Evolutionary conservation across 64 coral and sea anemone genomes (phyloP), one percentile per base, ranked within the genome.

Genomic region (Platygyra sinensis): DNA sequence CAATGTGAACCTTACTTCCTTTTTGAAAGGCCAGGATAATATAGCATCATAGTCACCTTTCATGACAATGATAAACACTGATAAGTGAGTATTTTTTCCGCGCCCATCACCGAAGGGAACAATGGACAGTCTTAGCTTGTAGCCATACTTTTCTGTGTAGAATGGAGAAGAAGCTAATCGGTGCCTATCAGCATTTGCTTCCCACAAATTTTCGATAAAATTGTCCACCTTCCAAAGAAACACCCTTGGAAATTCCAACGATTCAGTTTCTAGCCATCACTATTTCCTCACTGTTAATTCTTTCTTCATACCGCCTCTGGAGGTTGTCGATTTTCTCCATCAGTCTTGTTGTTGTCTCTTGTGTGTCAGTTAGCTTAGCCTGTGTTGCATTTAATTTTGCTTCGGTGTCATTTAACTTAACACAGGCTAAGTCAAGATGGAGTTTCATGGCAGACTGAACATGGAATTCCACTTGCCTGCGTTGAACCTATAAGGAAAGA

Each of bases 31-130:
- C 80, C 80, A 82, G 29, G 31, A 7, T 62, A 82, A 63, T 36
- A 82, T 42, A 0, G 60, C 29, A 24, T 82, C 80, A 42, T 64
- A 24, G 33, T 82, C 60, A 64, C 80, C 80, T 82, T 65, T 82
- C 80, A 82, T 46, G 64, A 82, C 62, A 24, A 38, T 42, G 11
- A 82, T 17, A 60, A 10, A 64, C 18, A 82, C 20, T 4, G 80
- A 42, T 5, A 65, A 9, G 17, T 82, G 32, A 64, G 30, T 82
- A 9, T 79, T 51, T 27, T 54, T 11, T 22, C 19, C 75, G 22
- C 1, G 0, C 10, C 8, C 2, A 0, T 0, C 3, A 16, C 59
- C 80, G 42, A 65, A 49, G 8, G 80, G 80, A 63, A 3, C 10
- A 17, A 82, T 7, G 3, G 3, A 2, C 3, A 82, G 5, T 42